Evolutionary conservation across 2,113 vertebrate species (phyloP).

Genomic region (Dasyprocta punctata): DNA sequence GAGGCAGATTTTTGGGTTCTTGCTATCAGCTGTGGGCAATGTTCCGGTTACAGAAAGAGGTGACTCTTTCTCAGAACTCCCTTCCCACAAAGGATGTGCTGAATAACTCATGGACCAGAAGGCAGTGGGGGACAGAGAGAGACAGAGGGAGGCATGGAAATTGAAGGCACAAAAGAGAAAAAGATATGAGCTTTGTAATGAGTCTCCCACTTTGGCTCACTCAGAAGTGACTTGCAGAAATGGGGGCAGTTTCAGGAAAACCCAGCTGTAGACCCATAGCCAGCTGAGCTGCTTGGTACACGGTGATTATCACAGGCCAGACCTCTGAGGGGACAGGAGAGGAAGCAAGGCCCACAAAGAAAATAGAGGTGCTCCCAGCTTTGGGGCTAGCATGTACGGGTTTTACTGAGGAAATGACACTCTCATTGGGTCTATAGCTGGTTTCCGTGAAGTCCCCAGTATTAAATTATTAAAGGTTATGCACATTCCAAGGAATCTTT

Average conservation of each 20-base stretch:
- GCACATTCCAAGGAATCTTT: background rate
- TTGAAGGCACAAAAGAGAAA: background rate
- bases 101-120: background rate
- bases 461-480: background rate
- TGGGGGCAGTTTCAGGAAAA: background rate
- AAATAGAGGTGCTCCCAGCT: background rate
- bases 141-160: background rate
- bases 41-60: background rate
- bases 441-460: background rate
- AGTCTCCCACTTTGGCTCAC: background rate
- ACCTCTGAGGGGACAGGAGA: background rate
- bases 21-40: background rate
- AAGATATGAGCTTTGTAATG: background rate
- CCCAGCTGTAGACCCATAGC: background rate
- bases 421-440: too few species aligned
- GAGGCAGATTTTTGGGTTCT: background rate
- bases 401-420: background rate
- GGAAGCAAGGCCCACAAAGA: background rate
- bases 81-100: background rate
- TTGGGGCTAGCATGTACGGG: fast-evolving
- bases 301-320: background rate
- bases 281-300: background rate
- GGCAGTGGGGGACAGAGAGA: background rate
- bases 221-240: background rate
- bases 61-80: background rate